Evolutionary conservation across 1,140 invertebrate genomes (phyloP), one percentile per base, ranked within the genome.

Genomic region (Muscidifurax raptorellus): DNA sequence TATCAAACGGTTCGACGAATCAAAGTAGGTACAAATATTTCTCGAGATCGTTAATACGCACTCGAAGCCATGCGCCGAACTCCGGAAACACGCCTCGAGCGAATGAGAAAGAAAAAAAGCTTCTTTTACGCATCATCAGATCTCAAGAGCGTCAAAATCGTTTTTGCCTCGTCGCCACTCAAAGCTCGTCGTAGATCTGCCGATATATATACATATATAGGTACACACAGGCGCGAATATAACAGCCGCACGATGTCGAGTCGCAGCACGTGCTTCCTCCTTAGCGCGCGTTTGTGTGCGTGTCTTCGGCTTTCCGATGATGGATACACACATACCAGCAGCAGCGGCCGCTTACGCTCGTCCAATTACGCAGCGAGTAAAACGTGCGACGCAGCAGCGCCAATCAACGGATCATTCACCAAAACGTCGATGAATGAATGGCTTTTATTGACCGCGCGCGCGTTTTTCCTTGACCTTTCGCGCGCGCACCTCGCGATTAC

Each of bases 401-500:
- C 28, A 83, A 83, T 78, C 36, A 83, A 71, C 75, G 64, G 72
- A 77, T 78, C 40, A 76, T 71, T 83, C 74, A 27, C 28, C 9
- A 69, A 78, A 78, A 77, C 15, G 40, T 52, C 40, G 59, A 77
- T 66, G 75, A 83, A 83, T 83, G 72, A 78, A 83, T 27, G 13
- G 25, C n/a, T 32, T 83, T 83, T 32, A 67, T 52, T 69, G 4
- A n/a, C 30, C 52, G 6, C 52, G 7, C 52, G 67, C 66, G n/a
- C 66, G n/a, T 13, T 22, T 69, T 69, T 72, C 28, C 40, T 72
- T 22, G 22, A 1, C 66, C 18, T 74, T 59, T 12, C 22, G 10
- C 32, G 32, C 32, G 36, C 71, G 30, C 18, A 69, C 2, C 15
- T 13, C 52, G 18, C 22, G 52, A 59, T 59, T 7, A 6, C 5